Evolutionary conservation across 2,888 invertebrate genomes (phyloP).

Genomic region (Melanargia galathea): DNA sequence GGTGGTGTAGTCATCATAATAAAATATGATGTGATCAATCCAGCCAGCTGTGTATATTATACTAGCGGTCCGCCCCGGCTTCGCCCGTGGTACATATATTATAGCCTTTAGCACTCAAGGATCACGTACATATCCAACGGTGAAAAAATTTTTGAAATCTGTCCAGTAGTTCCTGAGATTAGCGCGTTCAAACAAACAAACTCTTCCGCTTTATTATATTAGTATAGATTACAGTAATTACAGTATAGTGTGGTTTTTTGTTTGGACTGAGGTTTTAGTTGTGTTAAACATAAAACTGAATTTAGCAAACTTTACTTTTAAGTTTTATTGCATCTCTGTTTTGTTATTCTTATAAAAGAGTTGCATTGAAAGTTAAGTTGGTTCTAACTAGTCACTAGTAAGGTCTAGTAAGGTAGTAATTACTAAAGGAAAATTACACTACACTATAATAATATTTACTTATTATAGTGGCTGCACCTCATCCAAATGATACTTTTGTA

Average conservation of each 20-base stretch:
- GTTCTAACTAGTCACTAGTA: constrained; percentile 9
- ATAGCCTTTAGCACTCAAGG: too few relatives aligned
- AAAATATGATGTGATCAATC: background rate
- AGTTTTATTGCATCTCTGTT: background rate
- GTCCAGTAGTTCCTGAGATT: too few relatives aligned
- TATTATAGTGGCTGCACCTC: background rate
- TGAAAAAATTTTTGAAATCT: too few relatives aligned
- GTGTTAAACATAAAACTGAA: background rate
- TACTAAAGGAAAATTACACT: background rate
- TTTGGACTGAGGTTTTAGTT: too few relatives aligned
- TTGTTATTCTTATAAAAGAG: background rate
- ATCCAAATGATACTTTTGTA: background rate
- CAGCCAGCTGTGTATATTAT: too few relatives aligned
- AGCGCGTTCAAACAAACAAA: too few relatives aligned
- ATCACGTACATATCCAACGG: too few relatives aligned
- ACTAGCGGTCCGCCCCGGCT: too few relatives aligned
- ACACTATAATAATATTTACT: background rate
- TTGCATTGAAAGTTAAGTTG: background rate
- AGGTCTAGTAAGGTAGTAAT: constrained; percentile 2
- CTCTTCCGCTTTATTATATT: too few relatives aligned
- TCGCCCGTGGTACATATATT: too few relatives aligned
- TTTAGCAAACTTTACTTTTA: background rate
- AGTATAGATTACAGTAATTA: too few relatives aligned
- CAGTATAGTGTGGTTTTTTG: too few relatives aligned
- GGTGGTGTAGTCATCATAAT: background rate